phyloP scores from a whole-genome alignment of 2,888 invertebrate genomes.

The Helleia helle region DNA sequence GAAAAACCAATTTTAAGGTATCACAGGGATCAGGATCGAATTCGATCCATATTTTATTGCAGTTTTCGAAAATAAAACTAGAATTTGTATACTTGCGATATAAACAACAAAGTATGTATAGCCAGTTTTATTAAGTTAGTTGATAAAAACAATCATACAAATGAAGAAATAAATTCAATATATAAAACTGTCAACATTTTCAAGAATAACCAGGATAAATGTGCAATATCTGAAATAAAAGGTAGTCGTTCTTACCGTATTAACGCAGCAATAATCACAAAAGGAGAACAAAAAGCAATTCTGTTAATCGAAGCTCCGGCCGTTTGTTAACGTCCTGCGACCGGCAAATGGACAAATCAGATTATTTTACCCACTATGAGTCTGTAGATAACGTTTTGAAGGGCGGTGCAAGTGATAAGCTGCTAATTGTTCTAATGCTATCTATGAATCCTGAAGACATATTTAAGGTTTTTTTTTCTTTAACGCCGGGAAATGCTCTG shows the following conservation, averaged over 20 bases:
- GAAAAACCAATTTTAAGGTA: too few relatives aligned
- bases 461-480: too few relatives aligned
- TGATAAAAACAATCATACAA: conserved; percentile 7
- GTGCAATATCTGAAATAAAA: conserved; percentile 19
- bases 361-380: conserved; percentile 72
- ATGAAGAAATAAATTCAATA: background rate
- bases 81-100: too few relatives aligned
- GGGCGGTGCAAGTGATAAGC: conserved; percentile 24
- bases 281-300: conserved; percentile 58
- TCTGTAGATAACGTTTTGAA: conserved; percentile 53
- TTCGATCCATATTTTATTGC: too few relatives aligned
- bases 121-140: too few relatives aligned
- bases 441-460: too few relatives aligned
- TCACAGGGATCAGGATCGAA: too few relatives aligned
- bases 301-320: conserved; percentile 59
- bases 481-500: too few relatives aligned
- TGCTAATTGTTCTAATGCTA: too few relatives aligned
- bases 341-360: conserved; percentile 72
- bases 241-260: conserved; percentile 24
- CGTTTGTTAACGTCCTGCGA: conserved; percentile 53
- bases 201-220: conserved; percentile 20
- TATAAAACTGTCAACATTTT: conserved; percentile 12
- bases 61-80: too few relatives aligned
- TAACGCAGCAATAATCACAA: conserved; percentile 35
- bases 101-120: too few relatives aligned